phyloP scores from a whole-genome alignment of 2,888 invertebrate genomes.

The Gryllus longicercus region DNA sequence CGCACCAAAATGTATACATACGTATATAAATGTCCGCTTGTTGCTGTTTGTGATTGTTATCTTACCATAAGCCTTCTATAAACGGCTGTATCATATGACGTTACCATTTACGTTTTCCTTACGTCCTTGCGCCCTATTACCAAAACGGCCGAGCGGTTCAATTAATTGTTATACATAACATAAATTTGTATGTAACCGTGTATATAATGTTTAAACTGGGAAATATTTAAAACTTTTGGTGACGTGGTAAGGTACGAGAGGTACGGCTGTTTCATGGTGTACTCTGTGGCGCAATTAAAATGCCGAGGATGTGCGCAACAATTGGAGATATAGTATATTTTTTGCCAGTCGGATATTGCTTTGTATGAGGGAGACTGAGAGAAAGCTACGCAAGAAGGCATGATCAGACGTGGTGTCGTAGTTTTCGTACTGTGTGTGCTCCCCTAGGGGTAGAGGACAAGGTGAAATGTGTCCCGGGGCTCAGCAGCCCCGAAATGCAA shows the following conservation, averaged over 20 bases:
- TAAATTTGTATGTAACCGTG: slow-evolving; percentile 17
- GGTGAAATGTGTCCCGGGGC: not conserved
- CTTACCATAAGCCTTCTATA: not conserved
- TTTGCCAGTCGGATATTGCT: not conserved
- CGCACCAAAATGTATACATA: not conserved
- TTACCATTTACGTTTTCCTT: not conserved
- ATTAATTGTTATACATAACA: not conserved
- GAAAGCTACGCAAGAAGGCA: not conserved
- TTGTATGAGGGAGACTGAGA: not conserved
- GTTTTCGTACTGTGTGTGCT: slow-evolving; percentile 17
- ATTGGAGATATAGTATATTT: not conserved
- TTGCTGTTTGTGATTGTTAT: not conserved
- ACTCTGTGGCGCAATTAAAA: not conserved
- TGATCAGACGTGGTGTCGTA: not conserved
- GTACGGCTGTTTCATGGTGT: slow-evolving; percentile 5
- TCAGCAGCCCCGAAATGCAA: not conserved
- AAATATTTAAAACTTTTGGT: not conserved
- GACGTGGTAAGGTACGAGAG: not conserved
- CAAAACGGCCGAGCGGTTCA: not conserved
- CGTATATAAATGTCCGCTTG: not conserved
- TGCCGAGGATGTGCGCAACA: not conserved
- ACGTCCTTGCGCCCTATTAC: not conserved
- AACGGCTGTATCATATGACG: not conserved
- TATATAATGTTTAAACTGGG: not conserved
- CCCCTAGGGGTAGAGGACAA: not conserved